These are phyloP conservation scores for Ptyas mucosa DNA, from an alignment of 2,113 vertebrate genomes.

Conservation along the genomic window DNA sequence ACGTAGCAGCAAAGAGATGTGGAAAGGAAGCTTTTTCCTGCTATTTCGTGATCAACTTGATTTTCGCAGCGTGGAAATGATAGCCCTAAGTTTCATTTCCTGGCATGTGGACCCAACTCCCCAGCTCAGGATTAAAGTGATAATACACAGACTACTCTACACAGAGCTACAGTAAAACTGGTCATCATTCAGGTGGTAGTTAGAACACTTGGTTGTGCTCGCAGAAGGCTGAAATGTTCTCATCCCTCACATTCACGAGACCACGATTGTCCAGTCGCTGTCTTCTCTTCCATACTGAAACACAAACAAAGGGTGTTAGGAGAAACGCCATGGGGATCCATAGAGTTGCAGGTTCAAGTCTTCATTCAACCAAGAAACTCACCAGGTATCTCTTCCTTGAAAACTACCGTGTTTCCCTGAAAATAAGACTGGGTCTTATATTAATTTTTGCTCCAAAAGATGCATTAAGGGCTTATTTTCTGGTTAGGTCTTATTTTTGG, in stretches of 20 bases:
- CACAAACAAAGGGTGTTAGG: conserved; percentile 46
- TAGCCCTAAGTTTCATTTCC: background rate
- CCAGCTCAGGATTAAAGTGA: conserved; percentile 30
- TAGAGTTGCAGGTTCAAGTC: background rate
- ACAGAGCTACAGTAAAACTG: conserved; percentile 48
- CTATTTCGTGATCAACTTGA: background rate
- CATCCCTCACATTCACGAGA: conserved; percentile 59
- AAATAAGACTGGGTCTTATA: too few relatives aligned
- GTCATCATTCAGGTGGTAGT: conserved; percentile 21
- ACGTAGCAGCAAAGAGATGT: background rate
- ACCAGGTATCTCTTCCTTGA: background rate
- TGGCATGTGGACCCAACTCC: conserved; percentile 50
- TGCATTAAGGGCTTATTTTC: too few relatives aligned
- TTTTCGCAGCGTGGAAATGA: background rate
- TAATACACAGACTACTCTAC: conserved; percentile 50
- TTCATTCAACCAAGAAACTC: background rate
- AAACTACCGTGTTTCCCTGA: too few relatives aligned
- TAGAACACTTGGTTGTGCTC: background rate
- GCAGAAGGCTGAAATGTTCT: background rate
- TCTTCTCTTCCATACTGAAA: conserved; percentile 76
- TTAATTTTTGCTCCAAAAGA: too few relatives aligned
- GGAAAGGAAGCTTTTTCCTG: background rate
- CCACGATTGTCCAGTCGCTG: conserved; percentile 73
- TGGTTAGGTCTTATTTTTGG: too few relatives aligned
- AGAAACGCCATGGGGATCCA: background rate